Conservation (phyloP, 2,888 invertebrate genomes). For the Acronicta alni region DNA sequence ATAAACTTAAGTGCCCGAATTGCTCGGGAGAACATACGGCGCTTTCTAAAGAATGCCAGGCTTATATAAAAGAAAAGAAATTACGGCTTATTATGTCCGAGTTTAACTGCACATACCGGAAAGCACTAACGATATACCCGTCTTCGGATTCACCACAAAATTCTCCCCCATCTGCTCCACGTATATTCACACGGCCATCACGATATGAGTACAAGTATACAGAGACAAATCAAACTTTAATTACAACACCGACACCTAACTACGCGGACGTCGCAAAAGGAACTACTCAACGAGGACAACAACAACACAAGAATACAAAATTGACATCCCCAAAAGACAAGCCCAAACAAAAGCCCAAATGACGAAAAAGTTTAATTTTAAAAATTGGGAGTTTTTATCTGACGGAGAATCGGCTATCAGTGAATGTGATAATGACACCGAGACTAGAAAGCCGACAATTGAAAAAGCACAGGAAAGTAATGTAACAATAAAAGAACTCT, state of each 20-base stretch:
- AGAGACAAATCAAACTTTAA: neutral
- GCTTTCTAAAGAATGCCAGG: neutral
- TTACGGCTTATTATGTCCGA: neutral
- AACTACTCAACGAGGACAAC: neutral
- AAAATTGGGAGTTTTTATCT: neutral
- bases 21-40: slow-evolving; percentile 5
- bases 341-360: neutral
- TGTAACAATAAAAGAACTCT: neutral
- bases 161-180: neutral
- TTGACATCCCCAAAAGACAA: neutral
- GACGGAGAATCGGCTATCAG: neutral
- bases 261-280: neutral
- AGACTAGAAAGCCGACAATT: neutral
- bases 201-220: neutral
- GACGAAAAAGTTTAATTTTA: neutral
- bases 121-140: slow-evolving; percentile 6
- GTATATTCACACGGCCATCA: neutral
- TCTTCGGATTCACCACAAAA: neutral
- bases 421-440: slow-evolving; percentile 1
- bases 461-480: neutral
- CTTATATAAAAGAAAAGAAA: slow-evolving; percentile 3
- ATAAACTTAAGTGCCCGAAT: slow-evolving; percentile 4
- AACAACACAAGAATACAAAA: neutral
- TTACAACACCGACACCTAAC: neutral
- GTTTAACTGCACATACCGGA: slow-evolving; percentile 7